Evolutionary conservation across 23 tunicate species (phyloP).

Genomic region (Diplosoma virens): DNA sequence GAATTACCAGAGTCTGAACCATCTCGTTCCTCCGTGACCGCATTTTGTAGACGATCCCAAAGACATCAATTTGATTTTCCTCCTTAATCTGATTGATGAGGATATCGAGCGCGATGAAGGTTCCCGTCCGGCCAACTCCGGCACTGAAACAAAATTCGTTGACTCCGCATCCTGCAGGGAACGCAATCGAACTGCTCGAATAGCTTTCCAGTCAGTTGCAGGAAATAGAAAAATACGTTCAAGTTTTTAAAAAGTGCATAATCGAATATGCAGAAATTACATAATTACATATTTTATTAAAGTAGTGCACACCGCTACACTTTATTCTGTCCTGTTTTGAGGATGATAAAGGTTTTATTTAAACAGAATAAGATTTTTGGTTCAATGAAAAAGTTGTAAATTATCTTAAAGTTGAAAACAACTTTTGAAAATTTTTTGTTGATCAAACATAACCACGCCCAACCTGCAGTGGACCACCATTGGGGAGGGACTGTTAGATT

Average conservation of each 20-base stretch:
- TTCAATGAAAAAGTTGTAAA: not conserved
- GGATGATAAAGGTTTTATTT: no score
- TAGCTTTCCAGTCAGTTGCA: no score
- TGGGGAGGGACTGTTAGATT: not conserved
- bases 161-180: no score
- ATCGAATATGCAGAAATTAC: no score
- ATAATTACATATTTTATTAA: no score
- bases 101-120: slow-evolving; percentile 29
- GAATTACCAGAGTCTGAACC: slow-evolving; percentile 29
- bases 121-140: slow-evolving; percentile 35
- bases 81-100: slow-evolving; percentile 1
- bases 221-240: no score
- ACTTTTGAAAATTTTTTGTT: not conserved
- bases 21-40: slow-evolving; percentile 7
- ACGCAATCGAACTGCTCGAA: no score
- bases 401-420: not conserved
- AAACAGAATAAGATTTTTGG: no score
- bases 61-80: slow-evolving; percentile 12
- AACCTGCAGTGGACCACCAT: slow-evolving; percentile 37
- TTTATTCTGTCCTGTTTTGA: no score
- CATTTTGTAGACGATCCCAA: slow-evolving; percentile 12
- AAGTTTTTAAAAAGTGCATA: no score
- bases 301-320: no score
- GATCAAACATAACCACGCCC: not conserved
- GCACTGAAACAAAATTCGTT: slow-evolving; percentile 29